phyloP scores from a whole-genome alignment of 2,888 invertebrate species.

The Cryptophagus acutangulus region DNA sequence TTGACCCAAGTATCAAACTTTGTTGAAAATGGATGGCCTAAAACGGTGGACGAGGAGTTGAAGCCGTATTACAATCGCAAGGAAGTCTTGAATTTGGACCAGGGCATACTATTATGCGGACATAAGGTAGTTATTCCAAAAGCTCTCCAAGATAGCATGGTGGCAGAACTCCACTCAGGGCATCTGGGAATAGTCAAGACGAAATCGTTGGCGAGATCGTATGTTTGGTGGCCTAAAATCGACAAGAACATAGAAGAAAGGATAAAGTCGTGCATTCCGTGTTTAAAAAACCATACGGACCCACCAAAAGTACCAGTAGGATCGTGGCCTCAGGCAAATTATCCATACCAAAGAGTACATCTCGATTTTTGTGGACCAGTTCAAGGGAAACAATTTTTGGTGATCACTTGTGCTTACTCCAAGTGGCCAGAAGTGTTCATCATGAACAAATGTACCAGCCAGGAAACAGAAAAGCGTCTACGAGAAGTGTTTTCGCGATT shows the following conservation, averaged over 20 bases:
- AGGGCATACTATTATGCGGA: slow-evolving; percentile 13
- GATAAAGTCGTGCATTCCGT: slow-evolving; percentile 5
- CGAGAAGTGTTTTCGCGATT: slow-evolving; percentile 11
- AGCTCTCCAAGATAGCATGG: slow-evolving; percentile 5
- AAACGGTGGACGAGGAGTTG: slow-evolving; percentile 5
- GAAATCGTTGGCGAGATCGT: slow-evolving; percentile 10
- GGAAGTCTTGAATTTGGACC: slow-evolving; percentile 9
- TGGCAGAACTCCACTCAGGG: slow-evolving; percentile 20
- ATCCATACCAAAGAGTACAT: slow-evolving; percentile 3
- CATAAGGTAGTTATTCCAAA: slow-evolving; percentile 10
- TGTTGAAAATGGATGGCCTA: slow-evolving; percentile 7
- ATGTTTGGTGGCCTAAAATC: slow-evolving; percentile 10
- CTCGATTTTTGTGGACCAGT: slow-evolving; percentile 9
- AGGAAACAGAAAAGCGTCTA: not conserved
- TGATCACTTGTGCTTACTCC: slow-evolving; percentile 6
- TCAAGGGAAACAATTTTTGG: slow-evolving; percentile 4
- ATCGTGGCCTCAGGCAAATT: slow-evolving; percentile 3
- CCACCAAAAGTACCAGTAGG: slow-evolving; percentile 5
- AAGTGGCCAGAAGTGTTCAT: slow-evolving; percentile 10
- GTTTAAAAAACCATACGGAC: not conserved
- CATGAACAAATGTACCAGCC: slow-evolving; percentile 4
- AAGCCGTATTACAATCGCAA: slow-evolving; percentile 10
- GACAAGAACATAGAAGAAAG: slow-evolving; percentile 10
- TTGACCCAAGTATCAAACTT: slow-evolving; percentile 3
- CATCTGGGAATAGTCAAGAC: slow-evolving; percentile 20